Conservation (phyloP, 2,888 invertebrate species). For the Stenchaetothrips biformis region DNA sequence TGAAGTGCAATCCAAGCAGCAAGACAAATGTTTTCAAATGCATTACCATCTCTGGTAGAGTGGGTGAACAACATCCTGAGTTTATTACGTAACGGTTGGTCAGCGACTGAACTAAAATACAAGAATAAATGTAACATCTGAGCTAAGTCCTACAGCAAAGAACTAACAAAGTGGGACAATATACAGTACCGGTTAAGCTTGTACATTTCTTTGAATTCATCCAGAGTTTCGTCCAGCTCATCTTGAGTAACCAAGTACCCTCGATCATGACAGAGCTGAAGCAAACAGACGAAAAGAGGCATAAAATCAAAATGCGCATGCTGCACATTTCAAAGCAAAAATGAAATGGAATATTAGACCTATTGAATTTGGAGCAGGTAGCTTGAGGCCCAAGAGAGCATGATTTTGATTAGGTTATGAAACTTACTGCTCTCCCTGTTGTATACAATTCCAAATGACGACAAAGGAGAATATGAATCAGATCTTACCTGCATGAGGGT, state of each 20-base stretch:
- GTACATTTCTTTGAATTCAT: constrained; percentile 94
- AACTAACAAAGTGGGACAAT: neutral
- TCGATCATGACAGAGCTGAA: constrained; percentile 91
- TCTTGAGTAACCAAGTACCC: constrained; percentile 98
- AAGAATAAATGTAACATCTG: constrained; percentile 28
- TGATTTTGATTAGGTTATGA: neutral
- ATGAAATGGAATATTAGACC: neutral
- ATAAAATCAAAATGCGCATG: neutral
- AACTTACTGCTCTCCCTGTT: neutral
- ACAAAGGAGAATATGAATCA: neutral
- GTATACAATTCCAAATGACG: constrained; percentile 32
- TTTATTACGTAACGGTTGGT: constrained; percentile 86
- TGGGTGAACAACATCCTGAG: constrained; percentile 96
- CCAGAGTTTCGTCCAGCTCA: constrained; percentile 97
- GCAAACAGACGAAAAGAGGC: constrained; percentile 40
- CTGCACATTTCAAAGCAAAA: too few species aligned
- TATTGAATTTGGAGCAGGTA: neutral
- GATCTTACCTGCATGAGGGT: constrained; percentile 89
- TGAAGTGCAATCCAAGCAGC: too few species aligned
- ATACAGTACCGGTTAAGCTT: constrained; percentile 81
- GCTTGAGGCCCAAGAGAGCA: neutral
- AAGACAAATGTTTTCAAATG: constrained; percentile 13
- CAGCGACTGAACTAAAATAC: constrained; percentile 63
- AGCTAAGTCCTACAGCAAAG: constrained; percentile 26
- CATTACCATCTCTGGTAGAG: constrained; percentile 71